Conservation (phyloP, 2,888 invertebrate species). For the Odontothrips loti region DNA sequence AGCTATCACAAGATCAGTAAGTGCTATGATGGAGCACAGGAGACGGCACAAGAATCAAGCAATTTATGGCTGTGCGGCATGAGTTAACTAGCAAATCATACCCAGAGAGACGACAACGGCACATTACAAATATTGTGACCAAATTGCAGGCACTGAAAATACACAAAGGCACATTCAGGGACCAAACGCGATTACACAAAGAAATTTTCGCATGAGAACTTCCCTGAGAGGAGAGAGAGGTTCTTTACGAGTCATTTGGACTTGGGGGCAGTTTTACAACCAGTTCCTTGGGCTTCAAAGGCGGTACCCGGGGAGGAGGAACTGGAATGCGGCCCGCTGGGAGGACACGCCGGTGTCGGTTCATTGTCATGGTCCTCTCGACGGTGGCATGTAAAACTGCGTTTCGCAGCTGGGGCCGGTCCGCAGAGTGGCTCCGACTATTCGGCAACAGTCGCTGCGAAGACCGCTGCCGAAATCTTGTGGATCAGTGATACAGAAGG, state of each 20-base stretch:
- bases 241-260: not conserved
- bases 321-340: constrained; percentile 3
- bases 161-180: too few relatives aligned
- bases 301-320: not conserved
- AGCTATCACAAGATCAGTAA: too few relatives aligned
- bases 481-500: constrained; percentile 64
- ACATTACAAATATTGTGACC: too few relatives aligned
- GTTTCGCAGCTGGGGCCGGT: constrained; percentile 18
- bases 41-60: too few relatives aligned
- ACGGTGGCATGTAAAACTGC: constrained; percentile 8
- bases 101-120: too few relatives aligned
- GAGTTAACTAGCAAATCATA: too few relatives aligned
- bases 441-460: constrained; percentile 19
- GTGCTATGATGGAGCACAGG: too few relatives aligned
- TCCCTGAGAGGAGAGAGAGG: not conserved
- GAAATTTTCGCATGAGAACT: too few relatives aligned
- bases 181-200: too few relatives aligned
- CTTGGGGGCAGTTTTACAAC: not conserved
- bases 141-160: too few relatives aligned
- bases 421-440: not conserved
- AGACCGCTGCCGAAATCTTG: constrained; percentile 3
- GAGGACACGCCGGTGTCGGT: not conserved
- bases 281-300: not conserved
- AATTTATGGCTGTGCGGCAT: too few relatives aligned
- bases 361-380: not conserved